Base-by-base conservation (phyloP, 2,888 invertebrate species). In the Azorinus chamasolen region DNA sequence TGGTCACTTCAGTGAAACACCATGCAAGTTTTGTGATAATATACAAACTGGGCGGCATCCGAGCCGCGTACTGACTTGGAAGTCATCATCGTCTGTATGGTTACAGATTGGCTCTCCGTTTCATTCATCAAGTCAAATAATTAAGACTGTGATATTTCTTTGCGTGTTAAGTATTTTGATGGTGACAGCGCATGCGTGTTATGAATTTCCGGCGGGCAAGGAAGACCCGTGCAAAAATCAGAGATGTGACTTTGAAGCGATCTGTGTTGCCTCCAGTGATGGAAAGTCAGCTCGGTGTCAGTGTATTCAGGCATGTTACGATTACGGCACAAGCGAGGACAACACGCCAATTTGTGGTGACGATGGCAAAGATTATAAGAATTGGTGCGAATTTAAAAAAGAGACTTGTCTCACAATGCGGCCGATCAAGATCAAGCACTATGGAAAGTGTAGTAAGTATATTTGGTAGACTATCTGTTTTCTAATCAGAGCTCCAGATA, bases 321-420 rank as follows among this genome's bases (percentile, higher is more conserved):
- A 95, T 92, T 96, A 96, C 93, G 97, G 97, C 5, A 97, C 97
- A 94, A 96, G 96, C 93, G 95, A 95, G 83, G 96, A 96, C 72
- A 96, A 96, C 41, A 94, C 95, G 64, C 96, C 96, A 0, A 95
- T 97, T 54, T 97, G 97, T 93, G 97, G 92, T 94, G 95, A 89
- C 90, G 93, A 94, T 75, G 93, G 94, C 14, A 85, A 84, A 22
- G 93, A 94, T 79, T 94, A 94, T 84, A 76, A 88, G n/a, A 93
- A 91, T 73, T 81, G 87, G 51, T 94, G 94, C 84, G 93, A 94
- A 88, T 85, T 93, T 77, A 72, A 88, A 66, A 86, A 89, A 75
- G 89, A 89, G 1, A 92, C 94, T 2, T 94, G 94, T 86, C 83
- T 87, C 41, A 86, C 87, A 41, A 90, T 92, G 91, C 90, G 88